Evolutionary conservation across 2,113 vertebrate species (phyloP).

Genomic region (Chitala chitala): DNA sequence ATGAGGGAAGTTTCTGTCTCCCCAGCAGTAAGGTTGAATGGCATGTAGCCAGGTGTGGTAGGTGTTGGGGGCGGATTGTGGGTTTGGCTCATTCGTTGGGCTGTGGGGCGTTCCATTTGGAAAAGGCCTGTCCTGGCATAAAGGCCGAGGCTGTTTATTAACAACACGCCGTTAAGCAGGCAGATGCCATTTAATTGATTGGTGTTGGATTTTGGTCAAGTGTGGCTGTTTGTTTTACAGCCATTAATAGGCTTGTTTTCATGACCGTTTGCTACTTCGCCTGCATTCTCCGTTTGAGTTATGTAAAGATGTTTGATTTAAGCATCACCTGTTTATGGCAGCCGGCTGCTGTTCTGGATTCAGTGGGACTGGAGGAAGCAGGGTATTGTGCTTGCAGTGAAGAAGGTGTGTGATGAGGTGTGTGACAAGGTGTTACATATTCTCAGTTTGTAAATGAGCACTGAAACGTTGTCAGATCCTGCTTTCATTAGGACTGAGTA

Average conservation of each 20-base stretch:
- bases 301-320: no score
- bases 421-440: no score
- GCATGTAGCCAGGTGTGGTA: not conserved
- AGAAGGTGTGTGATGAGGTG: no score
- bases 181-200: not conserved
- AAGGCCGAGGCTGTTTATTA: not conserved
- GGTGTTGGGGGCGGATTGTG: no score
- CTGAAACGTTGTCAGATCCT: no score
- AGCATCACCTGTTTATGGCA: no score
- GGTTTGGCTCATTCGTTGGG: not conserved
- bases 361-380: no score
- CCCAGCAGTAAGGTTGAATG: not conserved
- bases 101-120: not conserved
- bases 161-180: slow-evolving; percentile 1
- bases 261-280: not conserved
- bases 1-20: not conserved
- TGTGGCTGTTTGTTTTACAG: not conserved
- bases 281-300: not conserved
- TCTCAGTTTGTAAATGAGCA: no score
- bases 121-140: not conserved
- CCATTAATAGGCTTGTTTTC: no score
- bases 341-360: no score
- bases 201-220: not conserved
- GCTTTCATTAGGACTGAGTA: no score
- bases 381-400: no score